These are phyloP conservation scores for Lysandra bellargus DNA, from an alignment of 2,888 invertebrate genomes.

Conservation along the genomic window DNA sequence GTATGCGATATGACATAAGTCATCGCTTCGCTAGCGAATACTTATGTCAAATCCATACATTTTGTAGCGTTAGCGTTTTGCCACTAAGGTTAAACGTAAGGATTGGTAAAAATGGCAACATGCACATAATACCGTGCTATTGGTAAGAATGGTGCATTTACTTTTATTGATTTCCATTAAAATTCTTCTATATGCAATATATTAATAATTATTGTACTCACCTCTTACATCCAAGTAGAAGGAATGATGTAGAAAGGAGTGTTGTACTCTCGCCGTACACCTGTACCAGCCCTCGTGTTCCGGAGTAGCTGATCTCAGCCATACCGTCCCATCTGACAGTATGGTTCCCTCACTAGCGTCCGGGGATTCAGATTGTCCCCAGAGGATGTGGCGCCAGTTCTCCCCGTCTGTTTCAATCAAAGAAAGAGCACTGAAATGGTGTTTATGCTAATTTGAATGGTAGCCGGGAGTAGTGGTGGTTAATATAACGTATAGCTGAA, in stretches of 20 bases:
- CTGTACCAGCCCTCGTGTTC: slow-evolving; percentile 92
- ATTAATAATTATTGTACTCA: slow-evolving; percentile 38
- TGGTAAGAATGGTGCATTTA: too few relatives aligned
- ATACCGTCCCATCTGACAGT: slow-evolving; percentile 86
- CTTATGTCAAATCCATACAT: too few relatives aligned
- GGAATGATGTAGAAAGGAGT: slow-evolving; percentile 67
- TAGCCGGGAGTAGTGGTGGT: too few relatives aligned
- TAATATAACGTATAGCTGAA: too few relatives aligned
- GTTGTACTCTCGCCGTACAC: slow-evolving; percentile 85
- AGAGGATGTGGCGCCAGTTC: slow-evolving; percentile 72
- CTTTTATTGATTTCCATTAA: too few relatives aligned
- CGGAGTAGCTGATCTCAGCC: slow-evolving; percentile 86
- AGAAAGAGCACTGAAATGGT: neutral
- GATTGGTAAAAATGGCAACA: too few relatives aligned
- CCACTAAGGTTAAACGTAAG: too few relatives aligned
- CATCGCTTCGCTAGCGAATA: too few relatives aligned
- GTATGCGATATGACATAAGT: too few relatives aligned
- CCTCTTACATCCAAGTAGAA: slow-evolving; percentile 74
- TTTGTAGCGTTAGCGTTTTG: too few relatives aligned
- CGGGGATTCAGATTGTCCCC: slow-evolving; percentile 66
- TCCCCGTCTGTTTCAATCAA: slow-evolving; percentile 57
- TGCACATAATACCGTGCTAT: too few relatives aligned
- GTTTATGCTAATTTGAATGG: neutral
- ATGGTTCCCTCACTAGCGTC: slow-evolving; percentile 79
- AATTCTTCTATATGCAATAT: too few relatives aligned